A percentile compares a stretch with the other conserved stretches of the same genome.
phyloP scores from a whole-genome alignment of 2,113 vertebrate genomes.

The Tamias sibiricus region DNA sequence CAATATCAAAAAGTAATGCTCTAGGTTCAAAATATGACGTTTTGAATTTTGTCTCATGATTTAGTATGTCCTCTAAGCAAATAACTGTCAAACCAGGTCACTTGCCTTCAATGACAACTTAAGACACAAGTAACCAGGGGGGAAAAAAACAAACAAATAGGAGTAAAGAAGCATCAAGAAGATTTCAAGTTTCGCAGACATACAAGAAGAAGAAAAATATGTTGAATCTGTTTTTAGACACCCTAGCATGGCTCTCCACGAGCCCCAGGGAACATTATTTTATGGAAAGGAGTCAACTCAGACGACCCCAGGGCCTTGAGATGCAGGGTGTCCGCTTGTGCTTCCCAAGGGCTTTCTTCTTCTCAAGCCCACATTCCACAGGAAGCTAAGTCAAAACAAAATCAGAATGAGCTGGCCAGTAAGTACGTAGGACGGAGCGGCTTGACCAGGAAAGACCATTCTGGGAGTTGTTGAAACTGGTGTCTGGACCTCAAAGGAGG shows the following conservation, averaged over 20 bases:
- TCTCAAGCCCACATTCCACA: background rate
- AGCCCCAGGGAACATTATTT: background rate
- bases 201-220: background rate
- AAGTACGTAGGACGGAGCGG: background rate
- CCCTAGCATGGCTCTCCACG: rapidly evolving
- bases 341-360: background rate
- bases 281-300: background rate
- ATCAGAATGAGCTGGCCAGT: background rate
- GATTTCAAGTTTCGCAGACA: background rate
- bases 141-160: background rate
- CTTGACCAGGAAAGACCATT: background rate
- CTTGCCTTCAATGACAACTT: background rate
- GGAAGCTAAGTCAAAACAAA: background rate
- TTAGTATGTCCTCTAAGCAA: background rate
- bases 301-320: background rate
- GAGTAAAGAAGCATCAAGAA: background rate
- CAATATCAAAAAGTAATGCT: slow-evolving; percentile 48
- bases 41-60: slow-evolving; percentile 14
- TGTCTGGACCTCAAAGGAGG: background rate
- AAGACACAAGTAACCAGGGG: background rate
- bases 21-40: slow-evolving; percentile 46
- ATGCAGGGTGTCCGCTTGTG: background rate
- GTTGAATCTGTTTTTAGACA: background rate
- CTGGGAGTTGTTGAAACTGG: too few relatives aligned
- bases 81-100: background rate